Evolutionary conservation across 2,797 vertebrate species (phyloP).

Genomic region (Caiman crocodilus): DNA sequence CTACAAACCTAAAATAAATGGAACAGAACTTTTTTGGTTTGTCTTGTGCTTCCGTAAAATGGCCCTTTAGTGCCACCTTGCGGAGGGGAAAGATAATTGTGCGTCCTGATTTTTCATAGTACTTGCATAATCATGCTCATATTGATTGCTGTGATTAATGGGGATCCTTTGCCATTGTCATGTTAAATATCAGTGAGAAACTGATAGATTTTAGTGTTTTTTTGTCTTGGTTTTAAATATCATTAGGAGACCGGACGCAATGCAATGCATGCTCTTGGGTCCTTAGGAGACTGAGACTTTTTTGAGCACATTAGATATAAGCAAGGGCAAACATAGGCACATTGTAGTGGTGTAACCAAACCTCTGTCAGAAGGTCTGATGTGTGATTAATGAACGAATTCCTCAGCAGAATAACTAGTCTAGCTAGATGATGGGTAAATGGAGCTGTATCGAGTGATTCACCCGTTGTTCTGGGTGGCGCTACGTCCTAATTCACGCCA

Average conservation of each 20-base stretch:
- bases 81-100: background rate
- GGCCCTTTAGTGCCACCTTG: slow-evolving; percentile 28
- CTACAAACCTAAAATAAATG: background rate
- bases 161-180: background rate
- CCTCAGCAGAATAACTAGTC: background rate
- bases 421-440: background rate
- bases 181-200: rapidly evolving
- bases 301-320: background rate
- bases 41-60: background rate
- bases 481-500: background rate
- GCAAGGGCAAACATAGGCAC: background rate
- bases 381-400: too few species aligned
- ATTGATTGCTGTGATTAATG: background rate
- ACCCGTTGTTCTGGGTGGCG: background rate
- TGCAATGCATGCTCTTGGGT: rapidly evolving
- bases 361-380: rapidly evolving
- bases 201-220: background rate
- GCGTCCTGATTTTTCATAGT: background rate
- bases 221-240: background rate
- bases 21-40: background rate
- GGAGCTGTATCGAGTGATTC: background rate
- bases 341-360: rapidly evolving
- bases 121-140: background rate
- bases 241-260: background rate
- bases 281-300: background rate